phyloP scores from a whole-genome alignment of 2,113 vertebrate species.

The Melanostigma gelatinosum region DNA sequence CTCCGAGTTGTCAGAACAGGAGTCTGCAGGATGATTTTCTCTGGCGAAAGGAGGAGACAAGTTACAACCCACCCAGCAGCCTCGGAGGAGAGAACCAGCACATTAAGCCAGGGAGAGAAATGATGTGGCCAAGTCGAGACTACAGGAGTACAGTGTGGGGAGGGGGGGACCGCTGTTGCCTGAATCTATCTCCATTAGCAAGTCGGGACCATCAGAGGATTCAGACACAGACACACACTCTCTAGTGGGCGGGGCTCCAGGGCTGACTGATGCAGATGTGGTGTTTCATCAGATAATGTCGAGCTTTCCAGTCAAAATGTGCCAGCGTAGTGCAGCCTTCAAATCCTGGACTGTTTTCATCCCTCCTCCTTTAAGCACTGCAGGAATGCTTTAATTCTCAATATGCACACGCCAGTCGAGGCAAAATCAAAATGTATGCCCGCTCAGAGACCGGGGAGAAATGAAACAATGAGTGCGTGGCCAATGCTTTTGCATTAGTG shows the following conservation, averaged over 20 bases:
- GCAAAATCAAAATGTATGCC: neutral
- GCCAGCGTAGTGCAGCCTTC: slow-evolving; percentile 1
- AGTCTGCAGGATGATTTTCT: slow-evolving; percentile 65
- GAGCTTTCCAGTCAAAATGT: slow-evolving; percentile 34
- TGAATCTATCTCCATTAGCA: slow-evolving; percentile 79
- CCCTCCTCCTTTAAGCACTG: neutral
- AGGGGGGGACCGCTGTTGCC: slow-evolving; percentile 22
- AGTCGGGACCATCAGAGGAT: slow-evolving; percentile 65
- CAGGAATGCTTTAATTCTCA: slow-evolving; percentile 14
- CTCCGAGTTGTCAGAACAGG: slow-evolving; percentile 64
- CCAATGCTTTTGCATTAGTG: slow-evolving; percentile 1
- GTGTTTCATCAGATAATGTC: slow-evolving; percentile 61
- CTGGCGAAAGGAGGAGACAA: slow-evolving; percentile 62
- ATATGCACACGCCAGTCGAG: slow-evolving; percentile 1
- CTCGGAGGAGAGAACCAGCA: slow-evolving; percentile 64
- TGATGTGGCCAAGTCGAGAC: slow-evolving; percentile 53
- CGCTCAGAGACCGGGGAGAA: neutral
- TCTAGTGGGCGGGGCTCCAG: slow-evolving; percentile 50
- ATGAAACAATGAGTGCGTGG: neutral
- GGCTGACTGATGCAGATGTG: slow-evolving; percentile 57
- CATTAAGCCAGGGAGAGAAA: slow-evolving; percentile 76
- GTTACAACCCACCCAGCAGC: slow-evolving; percentile 69
- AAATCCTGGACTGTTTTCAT: slow-evolving; percentile 11
- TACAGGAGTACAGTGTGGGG: slow-evolving; percentile 21
- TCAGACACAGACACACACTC: slow-evolving; percentile 48